phyloP scores from a whole-genome alignment of 2,888 invertebrate species.

The Drosophila meridiana region DNA sequence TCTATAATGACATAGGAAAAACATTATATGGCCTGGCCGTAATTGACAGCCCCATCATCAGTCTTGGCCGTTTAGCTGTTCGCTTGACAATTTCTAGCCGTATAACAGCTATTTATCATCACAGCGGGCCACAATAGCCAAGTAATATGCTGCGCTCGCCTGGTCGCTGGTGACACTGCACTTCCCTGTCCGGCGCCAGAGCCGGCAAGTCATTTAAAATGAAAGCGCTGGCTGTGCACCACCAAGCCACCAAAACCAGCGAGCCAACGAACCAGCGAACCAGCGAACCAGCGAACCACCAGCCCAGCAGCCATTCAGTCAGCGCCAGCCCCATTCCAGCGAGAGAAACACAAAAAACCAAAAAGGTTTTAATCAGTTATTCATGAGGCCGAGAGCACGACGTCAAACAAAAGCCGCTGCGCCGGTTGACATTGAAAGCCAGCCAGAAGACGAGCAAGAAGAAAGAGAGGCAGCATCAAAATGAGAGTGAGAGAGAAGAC shows the following conservation, averaged over 20 bases:
- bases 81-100: constrained; percentile 43
- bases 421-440: constrained; percentile 75
- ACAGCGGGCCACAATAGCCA: constrained; percentile 41
- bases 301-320: constrained; percentile 25
- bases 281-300: not conserved
- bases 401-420: constrained; percentile 77
- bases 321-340: constrained; percentile 24
- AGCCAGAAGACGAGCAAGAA: constrained; percentile 1
- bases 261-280: not conserved
- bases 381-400: constrained; percentile 72
- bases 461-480: constrained; percentile 24
- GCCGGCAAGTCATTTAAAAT: constrained; percentile 70
- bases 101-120: constrained; percentile 68
- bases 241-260: constrained; percentile 2
- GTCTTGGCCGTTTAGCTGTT: constrained; percentile 33
- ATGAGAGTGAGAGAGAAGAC: constrained; percentile 8
- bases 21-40: constrained; percentile 26
- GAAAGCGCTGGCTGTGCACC: constrained; percentile 58
- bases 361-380: constrained; percentile 81
- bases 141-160: constrained; percentile 10
- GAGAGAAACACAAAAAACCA: constrained; percentile 37
- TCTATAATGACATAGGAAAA: not conserved
- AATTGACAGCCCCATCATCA: constrained; percentile 64
- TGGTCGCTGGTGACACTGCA: constrained; percentile 50
- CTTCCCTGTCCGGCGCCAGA: constrained; percentile 39